phyloP scores from a whole-genome alignment of 2,113 vertebrate species.

The Tylochromis polylepis region DNA sequence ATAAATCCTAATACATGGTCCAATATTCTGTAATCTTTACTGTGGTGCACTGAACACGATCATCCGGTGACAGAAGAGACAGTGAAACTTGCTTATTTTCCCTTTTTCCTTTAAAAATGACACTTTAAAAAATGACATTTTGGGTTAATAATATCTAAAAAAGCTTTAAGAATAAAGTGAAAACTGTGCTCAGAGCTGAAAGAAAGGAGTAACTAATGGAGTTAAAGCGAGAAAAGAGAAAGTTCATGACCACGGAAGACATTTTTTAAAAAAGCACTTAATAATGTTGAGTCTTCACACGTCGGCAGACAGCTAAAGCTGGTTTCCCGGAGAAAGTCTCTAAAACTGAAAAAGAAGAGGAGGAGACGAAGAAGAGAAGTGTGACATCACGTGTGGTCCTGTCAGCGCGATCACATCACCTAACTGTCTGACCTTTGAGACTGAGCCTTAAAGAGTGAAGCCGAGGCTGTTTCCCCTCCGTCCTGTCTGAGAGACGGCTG shows the following conservation, averaged over 20 bases:
- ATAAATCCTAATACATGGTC: neutral
- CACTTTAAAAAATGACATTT: neutral
- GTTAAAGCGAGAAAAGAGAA: neutral
- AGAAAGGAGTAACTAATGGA: neutral
- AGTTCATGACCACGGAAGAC: neutral
- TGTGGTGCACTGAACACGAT: neutral
- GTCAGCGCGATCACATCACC: conserved; percentile 56
- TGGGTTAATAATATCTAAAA: neutral
- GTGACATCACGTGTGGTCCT: conserved; percentile 28
- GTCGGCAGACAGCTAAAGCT: neutral
- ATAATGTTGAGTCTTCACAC: conserved; percentile 14
- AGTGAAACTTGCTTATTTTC: neutral
- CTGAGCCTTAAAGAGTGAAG: conserved; percentile 21
- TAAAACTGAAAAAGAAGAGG: neutral
- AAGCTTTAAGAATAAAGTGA: neutral
- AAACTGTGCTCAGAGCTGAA: neutral
- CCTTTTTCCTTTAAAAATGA: neutral
- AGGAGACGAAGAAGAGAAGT: neutral
- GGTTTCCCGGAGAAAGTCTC: neutral
- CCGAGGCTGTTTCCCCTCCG: neutral
- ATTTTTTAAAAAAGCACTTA: neutral
- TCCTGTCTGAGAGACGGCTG: conserved; percentile 11
- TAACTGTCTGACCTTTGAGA: conserved; percentile 52
- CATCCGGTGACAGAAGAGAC: neutral
- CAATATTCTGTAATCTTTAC: neutral